Conservation (phyloP, 2,797 vertebrate species). For the Glyptemys insculpta region DNA sequence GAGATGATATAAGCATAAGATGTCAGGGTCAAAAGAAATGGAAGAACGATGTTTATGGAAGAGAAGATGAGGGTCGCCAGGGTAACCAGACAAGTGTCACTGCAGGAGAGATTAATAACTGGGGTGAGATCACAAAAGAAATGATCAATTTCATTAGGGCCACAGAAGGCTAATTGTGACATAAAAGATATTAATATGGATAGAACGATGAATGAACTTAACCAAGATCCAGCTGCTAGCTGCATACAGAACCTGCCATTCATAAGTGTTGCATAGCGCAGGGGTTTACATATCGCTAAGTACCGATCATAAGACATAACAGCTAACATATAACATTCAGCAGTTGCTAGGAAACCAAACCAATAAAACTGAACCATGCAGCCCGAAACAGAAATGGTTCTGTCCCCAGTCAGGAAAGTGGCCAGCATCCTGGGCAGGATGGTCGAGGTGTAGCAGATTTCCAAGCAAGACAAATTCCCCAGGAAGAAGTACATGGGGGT, state of each 20-base stretch:
- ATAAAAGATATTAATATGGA: neutral
- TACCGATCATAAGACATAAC: neutral
- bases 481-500: constrained; percentile 49
- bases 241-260: neutral
- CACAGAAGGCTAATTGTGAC: neutral
- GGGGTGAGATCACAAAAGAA: neutral
- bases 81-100: neutral
- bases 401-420: neutral
- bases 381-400: neutral
- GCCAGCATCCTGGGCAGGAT: constrained; percentile 11
- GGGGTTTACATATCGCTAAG: neutral
- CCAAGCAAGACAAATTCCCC: constrained; percentile 4
- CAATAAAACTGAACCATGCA: neutral
- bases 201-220: neutral
- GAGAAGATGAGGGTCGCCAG: neutral
- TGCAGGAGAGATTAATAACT: neutral
- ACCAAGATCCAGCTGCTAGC: neutral
- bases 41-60: neutral
- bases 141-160: neutral
- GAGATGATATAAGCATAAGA: neutral
- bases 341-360: neutral
- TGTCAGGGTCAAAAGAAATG: neutral
- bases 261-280: neutral
- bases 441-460: constrained; percentile 6
- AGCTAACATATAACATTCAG: neutral